Evolutionary conservation across 2,888 invertebrate species (phyloP), one percentile per base, ranked within the genome.

Genomic region (Seira musarum): DNA sequence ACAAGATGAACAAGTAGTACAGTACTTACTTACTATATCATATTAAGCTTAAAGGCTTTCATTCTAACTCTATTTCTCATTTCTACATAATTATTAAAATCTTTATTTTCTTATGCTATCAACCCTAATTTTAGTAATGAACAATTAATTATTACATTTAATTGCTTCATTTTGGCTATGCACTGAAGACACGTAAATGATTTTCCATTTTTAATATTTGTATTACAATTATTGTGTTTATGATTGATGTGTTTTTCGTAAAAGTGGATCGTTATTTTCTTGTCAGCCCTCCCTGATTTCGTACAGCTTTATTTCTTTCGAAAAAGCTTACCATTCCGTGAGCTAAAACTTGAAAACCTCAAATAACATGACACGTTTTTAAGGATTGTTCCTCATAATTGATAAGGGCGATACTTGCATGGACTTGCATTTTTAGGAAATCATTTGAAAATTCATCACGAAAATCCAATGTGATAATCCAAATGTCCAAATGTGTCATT

Each of bases 121-220:
- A 17, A 64, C 40, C 24, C 21, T 61, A 30, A 30, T 30, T 5
- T 30, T 30, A 30, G n/a, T 25, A 6, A 22, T 57, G 15, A 60
- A 13, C 49, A 53, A 1, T 53, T 70, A 30, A 61, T 61, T 19
- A 46, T 46, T 19, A n/a, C 65, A 21, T 22, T 30, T 66, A 35
- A 8, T 73, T 22, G 24, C 60, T 30, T 70, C 49, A n/a, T 46
- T 80, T 80, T 80, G 80, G 80, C 80, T 80, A 70, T 70, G 24
- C 30, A 67, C 75, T 71, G 80, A 80, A 80, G 80, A 80, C 80
- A 80, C 80, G 71, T 66, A 69, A 53, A 73, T 71, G 71, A 80
- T 67, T 53, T 40, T 67, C 15, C 13, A 49, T 2, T 3, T 49
- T 49, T 49, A 13, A n/a, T 49, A 2, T 49, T 49, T 49, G 49